Base-by-base conservation (phyloP, 2,888 invertebrate species). In the Sycophila texana region DNA sequence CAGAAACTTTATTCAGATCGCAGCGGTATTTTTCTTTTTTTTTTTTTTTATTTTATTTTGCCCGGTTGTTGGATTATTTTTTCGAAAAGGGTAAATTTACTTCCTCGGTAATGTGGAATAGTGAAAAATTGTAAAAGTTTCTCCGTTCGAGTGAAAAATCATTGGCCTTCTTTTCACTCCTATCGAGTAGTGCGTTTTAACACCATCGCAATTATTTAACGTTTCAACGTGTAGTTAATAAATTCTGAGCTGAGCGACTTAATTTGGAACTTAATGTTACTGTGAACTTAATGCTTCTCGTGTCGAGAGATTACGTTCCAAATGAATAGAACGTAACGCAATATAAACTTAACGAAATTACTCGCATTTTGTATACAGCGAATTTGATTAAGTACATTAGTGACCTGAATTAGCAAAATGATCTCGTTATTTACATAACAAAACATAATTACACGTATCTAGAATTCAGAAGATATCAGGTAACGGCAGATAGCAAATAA, bases 401-500 rank as follows among this genome's bases (percentile, higher is more conserved):
- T 22, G 63, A 63, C 73, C 73, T 20, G 55, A 2, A 63, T 73
- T 63, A 4, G 3, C 18, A 20, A 30, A 63, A 63, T 73, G 39
- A 53, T 7, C 30, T 61, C 51, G 30, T 72, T 72, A 63, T 63
- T 51, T n/a, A 51, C 51, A 7, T 22, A 53, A 14, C 18, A 58
- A 39, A 18, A 58, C 18, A 20, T 20, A 20, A 4, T 14, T n/a
- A 4, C 47, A 12, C 53, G 53, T 18, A 58, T n/a, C 53, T 14
- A 60, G 49, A 60, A 47, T 12, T 39, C 53, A 13, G 30, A 5
- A 7, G 49, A n/a, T 20, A 63, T 53, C 53, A 65, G 7, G 14
- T 7, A 73, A 73, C 20, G 26, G 16, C 53, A 57, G 65, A 65
- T 49, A 20, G 16, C 53, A 57, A 74, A 65, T 49, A 20, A 71